phyloP scores from a whole-genome alignment of 2,888 invertebrate genomes.

The Uropetala carovei region DNA sequence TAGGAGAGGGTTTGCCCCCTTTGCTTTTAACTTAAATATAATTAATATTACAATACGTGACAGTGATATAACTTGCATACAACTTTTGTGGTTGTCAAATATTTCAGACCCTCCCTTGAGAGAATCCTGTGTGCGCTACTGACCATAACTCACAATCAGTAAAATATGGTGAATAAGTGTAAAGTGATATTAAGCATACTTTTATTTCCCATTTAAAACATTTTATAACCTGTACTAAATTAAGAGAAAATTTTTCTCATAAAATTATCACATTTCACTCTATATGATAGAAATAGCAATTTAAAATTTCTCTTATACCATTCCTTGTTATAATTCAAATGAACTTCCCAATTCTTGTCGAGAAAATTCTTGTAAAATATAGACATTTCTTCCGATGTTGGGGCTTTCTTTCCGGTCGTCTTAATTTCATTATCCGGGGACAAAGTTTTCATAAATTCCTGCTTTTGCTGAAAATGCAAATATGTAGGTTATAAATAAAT shows the following conservation, averaged over 20 bases:
- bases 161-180: no score
- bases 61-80: no score
- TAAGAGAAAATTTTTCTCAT: not conserved
- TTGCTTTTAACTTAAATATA: no score
- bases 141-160: no score
- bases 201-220: no score
- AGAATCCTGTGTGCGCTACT: no score
- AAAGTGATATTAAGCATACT: no score
- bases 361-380: conserved; percentile 91
- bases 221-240: not conserved
- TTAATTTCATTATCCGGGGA: conserved; percentile 69
- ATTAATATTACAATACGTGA: no score
- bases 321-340: conserved; percentile 86
- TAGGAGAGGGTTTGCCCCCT: no score
- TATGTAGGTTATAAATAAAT: not conserved
- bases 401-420: conserved; percentile 75
- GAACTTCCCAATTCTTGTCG: conserved; percentile 87
- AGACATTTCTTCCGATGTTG: conserved; percentile 90
- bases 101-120: no score
- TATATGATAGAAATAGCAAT: conserved; percentile 79
- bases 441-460: conserved; percentile 71
- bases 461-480: conserved; percentile 73
- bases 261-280: conserved; percentile 74
- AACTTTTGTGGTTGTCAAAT: no score
- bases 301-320: conserved; percentile 90